Base-by-base conservation (phyloP, 1,140 invertebrate species). In the Tetramorium alpestre region DNA sequence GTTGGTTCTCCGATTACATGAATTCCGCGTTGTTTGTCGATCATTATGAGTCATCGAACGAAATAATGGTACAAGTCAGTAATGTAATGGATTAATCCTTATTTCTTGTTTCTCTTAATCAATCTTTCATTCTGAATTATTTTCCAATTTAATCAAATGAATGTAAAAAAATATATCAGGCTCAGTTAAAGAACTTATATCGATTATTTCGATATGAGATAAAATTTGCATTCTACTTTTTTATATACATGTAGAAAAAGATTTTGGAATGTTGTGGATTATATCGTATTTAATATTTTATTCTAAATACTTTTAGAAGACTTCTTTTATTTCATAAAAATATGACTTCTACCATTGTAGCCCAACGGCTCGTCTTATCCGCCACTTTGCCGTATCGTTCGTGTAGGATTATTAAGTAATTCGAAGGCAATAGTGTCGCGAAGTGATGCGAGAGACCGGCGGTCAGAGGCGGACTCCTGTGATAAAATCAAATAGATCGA, bases 401-500 rank as follows among this genome's bases (percentile, higher is more conserved):
- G 54, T 54, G 8, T 76, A 80, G 38, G 25, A 54, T 33, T 33
- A 84, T 70, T 69, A 49, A 33, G 62, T 62, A 81, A 58, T 58
- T 81, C 54, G 70, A 16, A 81, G 58, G 60, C 8, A 47, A 51
- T 70, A 41, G 80, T 90, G 80, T 90, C 73, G 72, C 73, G 72
- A 89, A 76, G 84, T 60, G 88, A 77, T 69, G 65, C 51, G 85
- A 47, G 51, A 76, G 33, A 84, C 64, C 54, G 47, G 87, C 89
- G 88, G 90, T 91, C 70, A 85, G 87, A 89, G 93, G 91, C 88
- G 90, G 90, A 92, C 92, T 95, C 91, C 94, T 95, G 94, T 95
- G 94, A 95, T 95, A 95, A 94, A 94, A 94, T 94, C 92, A 90
- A 93, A 91, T 70, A 88, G 80, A 86, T 70, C 49, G 75, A 87